Base-by-base conservation (phyloP, 2,797 vertebrate genomes). In the Lagorchestes hirsutus region DNA sequence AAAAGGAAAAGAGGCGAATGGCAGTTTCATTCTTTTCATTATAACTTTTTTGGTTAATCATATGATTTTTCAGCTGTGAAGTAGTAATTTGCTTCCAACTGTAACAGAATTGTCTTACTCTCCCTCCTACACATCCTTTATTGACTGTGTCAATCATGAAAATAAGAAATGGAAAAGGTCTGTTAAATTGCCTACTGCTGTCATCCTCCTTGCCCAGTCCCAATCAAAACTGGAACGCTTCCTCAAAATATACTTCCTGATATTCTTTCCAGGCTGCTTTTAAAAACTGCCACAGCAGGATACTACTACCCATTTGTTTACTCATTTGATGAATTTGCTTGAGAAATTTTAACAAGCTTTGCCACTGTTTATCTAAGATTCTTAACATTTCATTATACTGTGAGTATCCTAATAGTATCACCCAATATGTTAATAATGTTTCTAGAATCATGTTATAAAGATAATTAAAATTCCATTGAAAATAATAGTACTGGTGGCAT, bases 91-190 rank as follows among this genome's bases (percentile, higher is more conserved):
- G 74, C 74, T 90, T 57, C 67, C 55, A 56, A 34, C n/a, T n/a
- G 31, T 40, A 90, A 40, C 55, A 93, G 93, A 56, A 31, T 1
- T 93, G 55, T 55, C 40, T 14, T 28, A 46, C 56, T 46, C 74
- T 82, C 12, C 55, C 54, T 82, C 24, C 54, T 87, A 82, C 27
- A 93, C 27, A 74, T 82, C 18, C n/a, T 93, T 55, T 55, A 55
- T n/a, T 40, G 54, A 87, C 55, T 93, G 46, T 14, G 55, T 28
- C 74, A 93, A 31, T 93, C 28, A 87, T 46, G n/a, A 93, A 93
- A 74, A 82, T 82, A 74, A 55, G 59, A 93, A 56, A 87, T 46
- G 82, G 34, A 55, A 54, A 82, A 93, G 14, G 54, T 40, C 92
- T 55, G 12, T 54, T 55, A 93, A 62, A 24, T 50, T 87, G 31